Base-by-base conservation (phyloP, 2,888 invertebrate species). In the Polyommatus icarus region DNA sequence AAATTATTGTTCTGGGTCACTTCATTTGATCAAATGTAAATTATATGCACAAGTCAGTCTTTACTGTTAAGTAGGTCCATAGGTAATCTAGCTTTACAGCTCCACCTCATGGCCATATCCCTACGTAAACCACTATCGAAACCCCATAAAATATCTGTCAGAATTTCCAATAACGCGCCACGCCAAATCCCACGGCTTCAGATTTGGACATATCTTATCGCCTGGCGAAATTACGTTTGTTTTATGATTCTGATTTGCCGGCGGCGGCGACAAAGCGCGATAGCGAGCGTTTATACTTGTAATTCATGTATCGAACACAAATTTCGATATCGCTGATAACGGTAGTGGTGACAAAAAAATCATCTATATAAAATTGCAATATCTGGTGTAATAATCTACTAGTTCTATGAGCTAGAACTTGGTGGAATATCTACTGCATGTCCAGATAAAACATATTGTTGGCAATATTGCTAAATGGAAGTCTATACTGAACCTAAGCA, bases 241-340 rank as follows among this genome's bases (percentile, higher is more conserved):
- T 94, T 94, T 94, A 94, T 89, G 89, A 87, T 93, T 93, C 89
- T 94, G 94, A 94, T 94, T 94, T 94, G 88, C 85, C 85, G 88
- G 87, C 93, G 92, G 92, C 88, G 82, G 85, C 87, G 85, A 91
- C 93, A 93, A 94, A 93, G 91, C 88, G 83, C 83, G 87, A 85
- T 89, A 87, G 89, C 89, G 88, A 87, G 84, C 87, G 88, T 91
- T 89, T 88, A 90, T 92, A 87, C 87, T 88, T 92, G 92, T 93
- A 94, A 93, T 94, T 93, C 93, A 93, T 92, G 88, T 93, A 90
- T 93, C 91, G 91, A 92, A 93, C 90, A 91, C 88, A 87, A 91
- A 91, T 88, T 92, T 93, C 86, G 91, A 89, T 91, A 88, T 85
- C 84, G 81, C 71, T 80, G 92, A 91, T 92, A 91, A 90, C 82